Conservation (phyloP, 92 coral and sea anemone species). For the Zoanthus sansibaricus region DNA sequence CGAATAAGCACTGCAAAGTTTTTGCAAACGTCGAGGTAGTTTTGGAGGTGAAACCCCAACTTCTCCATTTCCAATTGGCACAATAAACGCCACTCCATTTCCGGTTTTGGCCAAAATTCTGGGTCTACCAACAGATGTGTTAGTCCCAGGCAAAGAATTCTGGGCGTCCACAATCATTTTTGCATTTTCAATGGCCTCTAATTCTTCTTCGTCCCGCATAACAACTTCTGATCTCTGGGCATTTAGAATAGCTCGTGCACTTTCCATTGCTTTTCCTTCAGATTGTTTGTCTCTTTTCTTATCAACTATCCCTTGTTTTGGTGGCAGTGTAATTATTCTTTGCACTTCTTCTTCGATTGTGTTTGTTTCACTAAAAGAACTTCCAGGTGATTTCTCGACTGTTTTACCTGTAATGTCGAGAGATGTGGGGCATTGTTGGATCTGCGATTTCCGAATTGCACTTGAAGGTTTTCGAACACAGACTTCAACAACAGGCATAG, state of each 20-base stretch:
- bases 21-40: constrained; percentile 36
- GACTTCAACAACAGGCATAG: constrained; percentile 39
- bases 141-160: constrained; percentile 17
- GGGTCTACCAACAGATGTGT: not conserved
- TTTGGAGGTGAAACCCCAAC: constrained; percentile 3
- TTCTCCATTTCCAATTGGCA: constrained; percentile 17
- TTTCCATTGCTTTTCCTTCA: constrained; percentile 46
- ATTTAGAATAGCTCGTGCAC: constrained; percentile 37
- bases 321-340: constrained; percentile 37
- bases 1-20: constrained; percentile 13
- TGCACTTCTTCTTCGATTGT: constrained; percentile 42
- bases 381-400: not conserved
- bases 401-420: not conserved
- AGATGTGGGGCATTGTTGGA: constrained; percentile 2
- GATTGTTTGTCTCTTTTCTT: constrained; percentile 31
- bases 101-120: constrained; percentile 42
- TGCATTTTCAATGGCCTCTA: constrained; percentile 35
- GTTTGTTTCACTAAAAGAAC: constrained; percentile 20
- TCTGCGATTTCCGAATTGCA: not conserved
- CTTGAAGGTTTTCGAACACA: constrained; percentile 30
- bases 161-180: constrained; percentile 32
- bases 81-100: constrained; percentile 39
- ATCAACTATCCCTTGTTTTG: constrained; percentile 28
- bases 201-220: constrained; percentile 29
- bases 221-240: constrained; percentile 38